Evolutionary conservation across 2,888 invertebrate species (phyloP).

Genomic region (Tipula confusa): DNA sequence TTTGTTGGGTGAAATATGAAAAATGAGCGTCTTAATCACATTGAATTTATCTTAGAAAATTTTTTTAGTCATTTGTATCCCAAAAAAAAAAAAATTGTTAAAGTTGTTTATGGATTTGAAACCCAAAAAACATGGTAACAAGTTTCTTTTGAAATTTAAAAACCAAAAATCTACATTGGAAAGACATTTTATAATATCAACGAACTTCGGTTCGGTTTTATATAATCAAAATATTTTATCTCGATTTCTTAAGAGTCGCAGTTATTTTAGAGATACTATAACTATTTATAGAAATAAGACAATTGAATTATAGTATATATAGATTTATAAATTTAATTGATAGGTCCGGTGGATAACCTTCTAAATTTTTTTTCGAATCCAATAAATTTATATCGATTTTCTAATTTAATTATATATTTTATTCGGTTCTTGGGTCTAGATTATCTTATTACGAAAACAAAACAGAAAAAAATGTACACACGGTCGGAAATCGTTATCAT

Average conservation of each 20-base stretch:
- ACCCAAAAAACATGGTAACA: not conserved
- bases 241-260: constrained; percentile 1
- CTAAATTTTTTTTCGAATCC: not conserved
- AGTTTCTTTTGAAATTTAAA: not conserved
- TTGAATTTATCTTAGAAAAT: constrained; percentile 1
- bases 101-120: not conserved
- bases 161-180: constrained; percentile 3
- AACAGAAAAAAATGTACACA: not conserved
- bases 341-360: not conserved
- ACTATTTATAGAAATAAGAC: not conserved
- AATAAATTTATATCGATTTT: not conserved
- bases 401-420: not conserved
- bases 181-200: not conserved
- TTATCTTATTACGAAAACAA: not conserved
- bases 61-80: constrained; percentile 6
- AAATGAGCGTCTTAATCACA: not conserved
- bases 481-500: not conserved
- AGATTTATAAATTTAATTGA: not conserved
- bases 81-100: not conserved
- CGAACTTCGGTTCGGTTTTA: not conserved
- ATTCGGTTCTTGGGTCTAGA: not conserved
- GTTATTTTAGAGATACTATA: not conserved
- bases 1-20: not conserved
- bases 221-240: not conserved
- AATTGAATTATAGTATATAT: not conserved